Percentiles rank a stretch among this genome's conserved stretches.
Evolutionary conservation across 2,888 invertebrate genomes (phyloP).

Genomic region (Drymonia ruficornis): DNA sequence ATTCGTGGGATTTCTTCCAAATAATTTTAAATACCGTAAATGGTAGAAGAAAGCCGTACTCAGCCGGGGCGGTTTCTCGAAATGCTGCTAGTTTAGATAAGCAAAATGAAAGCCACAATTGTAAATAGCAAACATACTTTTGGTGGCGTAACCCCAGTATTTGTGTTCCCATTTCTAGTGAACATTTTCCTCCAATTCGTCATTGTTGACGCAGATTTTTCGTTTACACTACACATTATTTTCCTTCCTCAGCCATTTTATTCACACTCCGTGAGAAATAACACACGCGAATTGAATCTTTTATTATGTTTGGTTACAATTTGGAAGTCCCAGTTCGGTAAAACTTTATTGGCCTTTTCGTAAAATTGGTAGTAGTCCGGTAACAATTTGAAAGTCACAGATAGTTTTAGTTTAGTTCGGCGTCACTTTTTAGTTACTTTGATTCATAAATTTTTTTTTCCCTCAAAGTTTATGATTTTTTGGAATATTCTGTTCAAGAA

Average conservation of each 20-base stretch:
- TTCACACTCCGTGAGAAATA: slow-evolving; percentile 32
- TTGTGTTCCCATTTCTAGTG: not conserved
- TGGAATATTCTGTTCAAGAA: no score
- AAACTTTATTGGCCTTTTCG: slow-evolving; percentile 7
- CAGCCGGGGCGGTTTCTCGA: no score
- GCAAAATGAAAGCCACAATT: not conserved
- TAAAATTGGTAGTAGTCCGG: slow-evolving; percentile 1
- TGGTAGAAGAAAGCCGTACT: no score
- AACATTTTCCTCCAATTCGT: not conserved
- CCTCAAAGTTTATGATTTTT: no score
- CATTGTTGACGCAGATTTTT: not conserved
- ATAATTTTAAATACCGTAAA: no score
- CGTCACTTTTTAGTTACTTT: no score
- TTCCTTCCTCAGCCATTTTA: slow-evolving; percentile 21
- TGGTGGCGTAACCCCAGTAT: slow-evolving; percentile 1
- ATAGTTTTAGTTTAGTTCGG: no score
- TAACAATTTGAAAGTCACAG: no score
- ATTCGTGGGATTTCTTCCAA: no score
- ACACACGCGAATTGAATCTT: slow-evolving; percentile 19
- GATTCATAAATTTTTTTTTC: no score
- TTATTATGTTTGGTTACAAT: slow-evolving; percentile 14
- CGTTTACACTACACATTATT: not conserved
- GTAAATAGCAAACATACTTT: slow-evolving; percentile 18
- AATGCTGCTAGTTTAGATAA: no score
- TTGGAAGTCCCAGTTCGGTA: slow-evolving; percentile 9